Percentiles rank a stretch among this genome's conserved stretches.
Evolutionary conservation across 2,113 vertebrate genomes (phyloP).

Genomic region (Pyrgilauda ruficollis): DNA sequence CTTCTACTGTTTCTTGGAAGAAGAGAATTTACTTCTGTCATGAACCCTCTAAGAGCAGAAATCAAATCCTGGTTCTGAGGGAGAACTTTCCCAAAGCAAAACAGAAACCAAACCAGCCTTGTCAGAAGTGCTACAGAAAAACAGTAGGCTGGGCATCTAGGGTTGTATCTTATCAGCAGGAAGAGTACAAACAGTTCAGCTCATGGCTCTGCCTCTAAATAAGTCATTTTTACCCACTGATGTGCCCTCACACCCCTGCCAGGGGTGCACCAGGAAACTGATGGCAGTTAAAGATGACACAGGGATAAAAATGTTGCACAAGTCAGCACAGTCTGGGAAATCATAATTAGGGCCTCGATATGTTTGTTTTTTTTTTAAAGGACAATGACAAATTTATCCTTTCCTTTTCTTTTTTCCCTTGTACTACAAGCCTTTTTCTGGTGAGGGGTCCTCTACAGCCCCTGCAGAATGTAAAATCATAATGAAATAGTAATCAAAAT

Average conservation of each 20-base stretch:
- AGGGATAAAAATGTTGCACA: background rate
- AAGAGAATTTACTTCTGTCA: background rate
- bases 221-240: background rate
- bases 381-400: background rate
- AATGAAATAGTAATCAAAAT: background rate
- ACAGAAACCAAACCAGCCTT: background rate
- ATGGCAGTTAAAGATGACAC: background rate
- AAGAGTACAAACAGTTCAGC: background rate
- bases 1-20: background rate
- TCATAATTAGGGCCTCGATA: background rate
- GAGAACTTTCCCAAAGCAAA: background rate
- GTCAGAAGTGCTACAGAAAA: background rate
- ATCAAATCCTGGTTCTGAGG: background rate
- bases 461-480: background rate
- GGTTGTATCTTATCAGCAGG: background rate
- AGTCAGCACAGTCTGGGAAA: background rate
- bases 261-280: fast-evolving
- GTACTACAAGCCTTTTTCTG: background rate
- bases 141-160: background rate
- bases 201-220: background rate
- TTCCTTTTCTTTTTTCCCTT: background rate
- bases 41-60: background rate
- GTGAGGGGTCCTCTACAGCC: background rate
- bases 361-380: background rate
- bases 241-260: fast-evolving